phyloP scores from a whole-genome alignment of 2,113 vertebrate species.

The Microcebus ravelobensis region DNA sequence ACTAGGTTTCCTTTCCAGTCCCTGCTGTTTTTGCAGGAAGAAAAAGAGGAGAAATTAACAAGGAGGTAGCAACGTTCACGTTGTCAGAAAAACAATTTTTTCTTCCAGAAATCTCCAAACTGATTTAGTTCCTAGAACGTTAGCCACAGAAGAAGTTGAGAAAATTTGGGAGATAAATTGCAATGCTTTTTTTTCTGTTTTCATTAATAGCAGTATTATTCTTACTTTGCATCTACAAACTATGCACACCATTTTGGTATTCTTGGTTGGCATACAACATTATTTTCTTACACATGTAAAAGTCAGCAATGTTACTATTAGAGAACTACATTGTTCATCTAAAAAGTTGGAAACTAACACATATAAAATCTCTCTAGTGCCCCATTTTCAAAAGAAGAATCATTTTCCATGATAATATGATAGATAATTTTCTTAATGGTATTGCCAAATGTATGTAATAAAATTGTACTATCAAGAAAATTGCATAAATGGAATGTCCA shows the following conservation, averaged over 20 bases:
- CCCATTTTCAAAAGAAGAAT: neutral
- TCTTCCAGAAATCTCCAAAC: neutral
- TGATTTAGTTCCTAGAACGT: neutral
- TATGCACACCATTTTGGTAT: neutral
- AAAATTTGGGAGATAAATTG: neutral
- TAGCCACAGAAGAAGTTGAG: neutral
- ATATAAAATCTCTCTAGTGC: neutral
- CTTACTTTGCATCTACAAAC: neutral
- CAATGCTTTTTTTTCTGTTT: neutral
- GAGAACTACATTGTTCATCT: neutral
- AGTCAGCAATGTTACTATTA: neutral
- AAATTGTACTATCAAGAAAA: neutral
- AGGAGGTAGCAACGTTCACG: neutral
- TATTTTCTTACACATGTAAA: neutral
- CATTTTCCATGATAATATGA: neutral
- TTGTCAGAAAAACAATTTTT: neutral
- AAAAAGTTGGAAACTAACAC: neutral
- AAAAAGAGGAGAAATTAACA: neutral
- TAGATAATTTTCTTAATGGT: neutral
- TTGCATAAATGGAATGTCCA: neutral
- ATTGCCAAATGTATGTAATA: neutral
- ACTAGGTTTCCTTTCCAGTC: neutral
- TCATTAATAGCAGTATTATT: neutral
- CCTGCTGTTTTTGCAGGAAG: neutral
- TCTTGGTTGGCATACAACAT: neutral